phyloP scores from a whole-genome alignment of 2,888 invertebrate species.

The Spisula solida region DNA sequence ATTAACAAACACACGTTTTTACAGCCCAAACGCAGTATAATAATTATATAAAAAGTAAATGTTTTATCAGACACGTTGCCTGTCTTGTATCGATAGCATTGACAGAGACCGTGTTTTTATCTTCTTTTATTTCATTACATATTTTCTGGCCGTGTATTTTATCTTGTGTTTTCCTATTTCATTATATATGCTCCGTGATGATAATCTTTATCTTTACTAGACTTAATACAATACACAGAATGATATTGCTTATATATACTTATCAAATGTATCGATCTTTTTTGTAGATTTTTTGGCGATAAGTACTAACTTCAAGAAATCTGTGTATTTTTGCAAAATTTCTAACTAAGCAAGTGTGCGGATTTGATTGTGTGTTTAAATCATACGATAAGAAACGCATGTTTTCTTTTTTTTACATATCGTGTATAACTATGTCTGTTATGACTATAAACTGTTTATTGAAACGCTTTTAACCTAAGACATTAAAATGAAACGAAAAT shows the following conservation, averaged over 20 bases:
- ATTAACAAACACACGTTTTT: too few species aligned
- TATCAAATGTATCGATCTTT: not conserved
- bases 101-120: not conserved
- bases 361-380: not conserved
- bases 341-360: not conserved
- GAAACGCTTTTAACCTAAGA: not conserved
- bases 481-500: not conserved
- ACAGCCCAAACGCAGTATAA: too few species aligned
- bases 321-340: not conserved
- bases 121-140: not conserved
- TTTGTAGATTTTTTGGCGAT: not conserved
- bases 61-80: too few species aligned
- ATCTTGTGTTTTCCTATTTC: not conserved
- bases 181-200: not conserved
- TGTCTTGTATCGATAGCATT: not conserved
- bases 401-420: not conserved
- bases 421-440: not conserved
- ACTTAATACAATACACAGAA: not conserved
- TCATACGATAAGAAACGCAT: conserved; percentile 9
- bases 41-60: too few species aligned
- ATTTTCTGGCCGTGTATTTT: not conserved
- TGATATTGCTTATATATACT: not conserved
- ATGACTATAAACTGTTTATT: not conserved
- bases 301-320: not conserved
- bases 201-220: not conserved